A percentile compares a stretch with the other conserved stretches of the same genome.
Evolutionary conservation across 2,888 invertebrate genomes (phyloP).

Genomic region (Habrosyne pyritoides): DNA sequence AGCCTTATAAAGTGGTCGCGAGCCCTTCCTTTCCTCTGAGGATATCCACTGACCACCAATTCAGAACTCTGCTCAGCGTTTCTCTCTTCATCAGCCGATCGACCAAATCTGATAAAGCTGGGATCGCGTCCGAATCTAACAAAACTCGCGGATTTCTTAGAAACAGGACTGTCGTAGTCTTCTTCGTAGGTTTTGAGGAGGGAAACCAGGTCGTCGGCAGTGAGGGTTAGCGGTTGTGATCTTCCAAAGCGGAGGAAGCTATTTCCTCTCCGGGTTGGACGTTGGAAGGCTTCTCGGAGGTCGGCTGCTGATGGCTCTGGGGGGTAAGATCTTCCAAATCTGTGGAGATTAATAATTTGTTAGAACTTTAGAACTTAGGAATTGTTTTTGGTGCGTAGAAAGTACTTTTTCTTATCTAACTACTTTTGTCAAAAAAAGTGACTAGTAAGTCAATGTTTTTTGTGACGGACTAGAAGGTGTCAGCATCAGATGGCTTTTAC

Average conservation of each 20-base stretch:
- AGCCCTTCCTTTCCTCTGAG: constrained; percentile 70
- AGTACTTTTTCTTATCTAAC: too few relatives aligned
- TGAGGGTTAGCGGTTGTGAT: constrained; percentile 62
- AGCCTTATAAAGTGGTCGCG: constrained; percentile 74
- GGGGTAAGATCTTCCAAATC: constrained; percentile 75
- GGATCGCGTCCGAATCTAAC: constrained; percentile 71
- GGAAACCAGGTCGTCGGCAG: constrained; percentile 66
- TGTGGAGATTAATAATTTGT: constrained; percentile 29
- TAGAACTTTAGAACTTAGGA: not conserved
- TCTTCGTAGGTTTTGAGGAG: constrained; percentile 69
- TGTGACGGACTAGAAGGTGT: too few relatives aligned
- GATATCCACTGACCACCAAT: constrained; percentile 52
- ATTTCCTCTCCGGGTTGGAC: constrained; percentile 62
- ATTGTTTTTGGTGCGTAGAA: not conserved
- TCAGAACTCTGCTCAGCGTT: constrained; percentile 53
- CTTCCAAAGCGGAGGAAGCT: constrained; percentile 74
- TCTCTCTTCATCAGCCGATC: constrained; percentile 63
- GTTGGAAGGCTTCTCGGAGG: constrained; percentile 61
- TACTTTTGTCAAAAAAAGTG: too few relatives aligned
- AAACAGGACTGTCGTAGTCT: constrained; percentile 56
- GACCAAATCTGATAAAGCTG: constrained; percentile 78
- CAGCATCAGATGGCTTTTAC: too few relatives aligned
- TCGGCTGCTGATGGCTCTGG: constrained; percentile 71
- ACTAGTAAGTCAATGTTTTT: too few relatives aligned
- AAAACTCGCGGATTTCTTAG: constrained; percentile 66